Conservation (phyloP, 2,113 vertebrate species). For the Peromyscus leucopus region DNA sequence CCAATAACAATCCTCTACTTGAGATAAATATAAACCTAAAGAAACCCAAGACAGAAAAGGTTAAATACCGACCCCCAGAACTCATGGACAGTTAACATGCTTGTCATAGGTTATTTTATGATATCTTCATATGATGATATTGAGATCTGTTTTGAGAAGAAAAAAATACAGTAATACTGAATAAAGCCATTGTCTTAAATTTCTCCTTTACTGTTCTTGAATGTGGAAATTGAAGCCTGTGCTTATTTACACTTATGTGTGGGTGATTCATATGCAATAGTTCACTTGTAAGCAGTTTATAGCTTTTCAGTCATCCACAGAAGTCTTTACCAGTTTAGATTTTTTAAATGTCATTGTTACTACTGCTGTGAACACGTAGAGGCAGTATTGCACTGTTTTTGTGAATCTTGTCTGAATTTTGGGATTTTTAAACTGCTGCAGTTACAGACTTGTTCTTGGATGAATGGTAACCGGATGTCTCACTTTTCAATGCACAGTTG, state of each 20-base stretch:
- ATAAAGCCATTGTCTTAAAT: conserved; percentile 53
- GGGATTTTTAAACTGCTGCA: conserved; percentile 15
- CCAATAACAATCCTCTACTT: not conserved
- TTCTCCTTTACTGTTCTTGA: conserved; percentile 46
- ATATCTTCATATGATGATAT: conserved; percentile 4
- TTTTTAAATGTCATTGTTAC: conserved; percentile 81
- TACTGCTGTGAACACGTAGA: conserved; percentile 84
- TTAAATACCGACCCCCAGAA: conserved; percentile 7
- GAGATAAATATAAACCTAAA: not conserved
- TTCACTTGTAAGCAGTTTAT: conserved; percentile 53
- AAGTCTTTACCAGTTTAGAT: conserved; percentile 56
- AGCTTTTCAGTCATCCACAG: conserved; percentile 43
- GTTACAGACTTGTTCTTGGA: conserved; percentile 34
- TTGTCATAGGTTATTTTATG: conserved; percentile 8
- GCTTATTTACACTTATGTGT: conserved; percentile 54
- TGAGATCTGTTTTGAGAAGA: conserved; percentile 40
- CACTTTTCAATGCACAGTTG: conserved; percentile 26
- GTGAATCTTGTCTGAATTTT: conserved; percentile 56
- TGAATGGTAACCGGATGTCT: not conserved
- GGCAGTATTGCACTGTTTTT: conserved; percentile 86
- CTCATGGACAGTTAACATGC: not conserved
- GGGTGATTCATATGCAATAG: not conserved
- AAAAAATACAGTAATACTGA: not conserved
- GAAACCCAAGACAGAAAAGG: not conserved
- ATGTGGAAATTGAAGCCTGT: conserved; percentile 46